phyloP scores from a whole-genome alignment of 2,113 vertebrate species.

The Toxotes jaculatrix region DNA sequence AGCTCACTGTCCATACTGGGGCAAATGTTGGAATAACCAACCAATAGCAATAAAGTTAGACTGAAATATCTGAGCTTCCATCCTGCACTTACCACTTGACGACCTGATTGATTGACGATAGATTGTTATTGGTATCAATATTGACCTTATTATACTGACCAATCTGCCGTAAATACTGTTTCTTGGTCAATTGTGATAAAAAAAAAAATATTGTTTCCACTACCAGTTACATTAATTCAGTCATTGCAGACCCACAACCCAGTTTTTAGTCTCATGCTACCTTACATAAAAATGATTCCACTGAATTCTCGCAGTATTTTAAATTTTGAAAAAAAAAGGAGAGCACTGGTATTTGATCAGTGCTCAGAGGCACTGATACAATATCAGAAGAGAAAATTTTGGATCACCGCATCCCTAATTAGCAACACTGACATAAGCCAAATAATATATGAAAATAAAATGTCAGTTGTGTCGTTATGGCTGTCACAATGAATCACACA shows the following conservation, averaged over 20 bases:
- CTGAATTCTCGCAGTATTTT: neutral
- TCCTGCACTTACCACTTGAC: neutral
- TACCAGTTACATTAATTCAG: neutral
- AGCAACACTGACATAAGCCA: too few relatives aligned
- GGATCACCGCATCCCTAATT: too few relatives aligned
- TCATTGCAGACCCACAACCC: neutral
- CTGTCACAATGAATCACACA: too few relatives aligned
- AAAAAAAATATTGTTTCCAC: neutral
- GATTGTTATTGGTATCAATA: neutral
- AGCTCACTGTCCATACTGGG: too few relatives aligned
- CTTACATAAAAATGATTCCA: neutral
- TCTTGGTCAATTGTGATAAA: neutral
- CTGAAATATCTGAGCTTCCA: neutral
- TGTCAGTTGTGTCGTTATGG: too few relatives aligned
- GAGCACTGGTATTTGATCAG: neutral
- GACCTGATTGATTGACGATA: too few relatives aligned
- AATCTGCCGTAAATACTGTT: neutral
- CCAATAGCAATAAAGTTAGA: neutral
- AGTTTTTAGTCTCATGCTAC: neutral
- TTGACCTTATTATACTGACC: neutral
- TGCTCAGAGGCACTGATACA: neutral
- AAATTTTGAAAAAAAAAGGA: neutral
- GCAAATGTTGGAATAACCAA: neutral
- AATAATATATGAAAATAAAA: too few relatives aligned
- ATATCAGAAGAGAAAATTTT: too few relatives aligned